These are phyloP conservation scores for Notodonta dromedarius DNA, from an alignment of 2,888 invertebrate species.

Conservation along the genomic window DNA sequence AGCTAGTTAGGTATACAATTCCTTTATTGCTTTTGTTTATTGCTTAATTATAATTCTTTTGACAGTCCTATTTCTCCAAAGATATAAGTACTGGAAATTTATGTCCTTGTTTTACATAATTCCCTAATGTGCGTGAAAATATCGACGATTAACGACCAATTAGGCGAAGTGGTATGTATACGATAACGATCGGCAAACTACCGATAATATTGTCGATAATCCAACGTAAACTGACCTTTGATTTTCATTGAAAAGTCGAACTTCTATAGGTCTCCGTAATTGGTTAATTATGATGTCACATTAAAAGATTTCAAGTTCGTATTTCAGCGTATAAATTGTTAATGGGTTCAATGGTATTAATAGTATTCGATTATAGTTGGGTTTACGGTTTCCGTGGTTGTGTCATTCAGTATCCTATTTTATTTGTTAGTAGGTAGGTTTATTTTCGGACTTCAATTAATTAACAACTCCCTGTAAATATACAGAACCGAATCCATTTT, in stretches of 20 bases:
- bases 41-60: too few relatives aligned
- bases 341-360: neutral
- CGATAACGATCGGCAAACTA: neutral
- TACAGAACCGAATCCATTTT: slow-evolving; percentile 8
- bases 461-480: neutral
- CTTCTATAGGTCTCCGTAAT: neutral
- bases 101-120: neutral
- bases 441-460: neutral
- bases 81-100: too few relatives aligned
- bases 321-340: neutral
- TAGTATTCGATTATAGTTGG: neutral
- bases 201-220: neutral
- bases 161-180: neutral
- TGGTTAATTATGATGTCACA: neutral
- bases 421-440: neutral
- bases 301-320: neutral
- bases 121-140: neutral
- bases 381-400: too few relatives aligned
- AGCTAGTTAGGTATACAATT: too few relatives aligned
- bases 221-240: neutral
- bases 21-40: too few relatives aligned
- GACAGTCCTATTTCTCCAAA: too few relatives aligned
- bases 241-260: neutral
- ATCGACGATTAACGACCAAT: neutral
- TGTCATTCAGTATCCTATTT: too few relatives aligned